Evolutionary conservation across 2,888 invertebrate species (phyloP), one percentile per base, ranked within the genome.

Genomic region (Eristalis intricaria): DNA sequence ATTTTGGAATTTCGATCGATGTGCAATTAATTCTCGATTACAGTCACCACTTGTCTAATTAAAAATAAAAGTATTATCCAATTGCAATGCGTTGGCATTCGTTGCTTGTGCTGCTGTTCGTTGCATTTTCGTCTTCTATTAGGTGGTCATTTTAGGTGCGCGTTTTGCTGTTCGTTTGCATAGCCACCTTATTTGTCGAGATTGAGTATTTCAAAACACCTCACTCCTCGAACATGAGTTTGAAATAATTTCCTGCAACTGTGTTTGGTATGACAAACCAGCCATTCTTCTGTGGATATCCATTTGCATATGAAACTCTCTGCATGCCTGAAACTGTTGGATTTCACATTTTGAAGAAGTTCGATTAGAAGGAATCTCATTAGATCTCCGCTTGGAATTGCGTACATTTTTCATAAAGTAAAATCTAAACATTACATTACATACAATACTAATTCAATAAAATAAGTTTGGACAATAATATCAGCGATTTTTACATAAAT

Each of bases 1-100:
- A 88, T 87, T 88, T 88, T 84, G 88, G 84, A 88, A 88, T 88
- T 84, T 84, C 88, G 74, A 88, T 88, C 88, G 88, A 88, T 88
- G 88, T 88, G 88, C 88, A 88, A 88, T 88, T 88, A 88, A 88
- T 88, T 84, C 84, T 66, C 84, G 84, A 87, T 87, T 87, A 87
- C 84, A 87, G 84, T 87, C 87, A 87, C 87, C 87, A 87, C 84
- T 84, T 87, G 87, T 87, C 79, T 87, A 79, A 87, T 87, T 87
- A 87, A 87, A 87, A 87, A 87, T 74, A 87, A 87, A 87, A 78
- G 83, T 83, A 75, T 69, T 75, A 82, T 82, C 43, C 78, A 71
- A 56, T 64, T 77, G 65, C 50, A 23, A 82, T 77, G 40, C 76
- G 50, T 61, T 58, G 73, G 84, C 56, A 77, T 38, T 82, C 60